Evolutionary conservation across 2,888 invertebrate species (phyloP).

Genomic region (Drosophila pseudotalamancana): DNA sequence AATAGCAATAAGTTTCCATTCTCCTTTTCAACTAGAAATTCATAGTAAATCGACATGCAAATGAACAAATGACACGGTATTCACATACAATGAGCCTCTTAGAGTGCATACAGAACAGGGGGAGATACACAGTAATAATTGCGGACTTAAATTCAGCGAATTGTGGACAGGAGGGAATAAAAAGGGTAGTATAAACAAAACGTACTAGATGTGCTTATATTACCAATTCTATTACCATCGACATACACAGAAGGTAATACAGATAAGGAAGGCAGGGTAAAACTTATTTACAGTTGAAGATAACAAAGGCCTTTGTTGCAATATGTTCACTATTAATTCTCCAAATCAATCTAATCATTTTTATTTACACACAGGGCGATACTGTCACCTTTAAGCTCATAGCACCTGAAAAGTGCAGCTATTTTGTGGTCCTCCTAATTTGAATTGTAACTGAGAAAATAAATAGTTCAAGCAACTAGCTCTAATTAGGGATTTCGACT

Average conservation of each 20-base stretch:
- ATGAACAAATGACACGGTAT: constrained; percentile 70
- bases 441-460: background rate
- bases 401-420: background rate
- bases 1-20: constrained; percentile 5
- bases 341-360: background rate
- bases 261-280: background rate
- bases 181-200: constrained; percentile 1
- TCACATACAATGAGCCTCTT: constrained; percentile 5
- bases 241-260: background rate
- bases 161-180: constrained; percentile 14
- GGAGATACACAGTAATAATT: constrained; percentile 50
- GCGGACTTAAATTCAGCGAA: constrained; percentile 42
- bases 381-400: background rate
- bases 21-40: constrained; percentile 39
- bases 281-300: background rate
- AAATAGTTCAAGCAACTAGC: background rate
- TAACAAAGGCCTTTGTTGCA: background rate
- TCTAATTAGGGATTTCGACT: constrained; percentile 7
- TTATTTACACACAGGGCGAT: background rate
- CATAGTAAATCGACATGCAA: constrained; percentile 72
- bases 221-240: constrained; percentile 5
- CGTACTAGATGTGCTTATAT: background rate
- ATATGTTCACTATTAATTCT: background rate
- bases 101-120: background rate
- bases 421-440: background rate